Evolutionary conservation across 2,113 vertebrate species (phyloP), one percentile per base, ranked within the genome.

Genomic region (Phalacrocorax aristotelis): DNA sequence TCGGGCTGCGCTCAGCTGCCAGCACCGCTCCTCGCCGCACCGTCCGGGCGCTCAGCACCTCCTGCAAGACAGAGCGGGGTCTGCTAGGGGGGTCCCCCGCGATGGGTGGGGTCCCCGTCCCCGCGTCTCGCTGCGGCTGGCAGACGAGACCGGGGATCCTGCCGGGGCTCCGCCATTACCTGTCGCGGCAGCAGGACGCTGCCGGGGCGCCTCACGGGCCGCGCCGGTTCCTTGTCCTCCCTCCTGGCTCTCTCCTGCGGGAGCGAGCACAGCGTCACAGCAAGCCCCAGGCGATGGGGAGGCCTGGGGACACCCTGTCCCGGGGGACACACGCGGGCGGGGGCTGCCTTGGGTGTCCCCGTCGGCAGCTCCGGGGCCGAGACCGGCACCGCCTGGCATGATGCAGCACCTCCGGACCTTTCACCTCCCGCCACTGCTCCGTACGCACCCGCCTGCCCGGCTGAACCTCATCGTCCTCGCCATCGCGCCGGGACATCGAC

Each of bases 331-430:
- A 27, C 1, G 9, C 2, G 23, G 38, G 38, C 38, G 38, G 38
- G 38, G 30, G 15, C 13, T 14, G 32, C 23, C 34, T 25, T 11
- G 7, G 38, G 34, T 48, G 60, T 54, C 38, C 38, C 69, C 26
- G 13, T 5, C 3, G 26, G 22, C 21, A 70, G 62, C 21, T 8
- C 34, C 3, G 3, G 32, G 36, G 51, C 51, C 4, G 5, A 25
- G 18, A 18, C n/a, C 4, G 10, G 48, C 69, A 36, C 38, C 6
- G 1, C 21, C 16, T 14, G 52, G n/a, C 3, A 2, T 11, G 0
- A 23, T 7, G 54, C 4, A 14, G 34, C 83, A 68, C 70, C 64
- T 55, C 64, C 2, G 3, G 52, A 44, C 46, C 38, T 21, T 75
- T 14, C 78, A 6, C 61, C 44, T 25, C 26, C n/a, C 2, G 4